Base-by-base conservation (phyloP, 2,113 vertebrate species). In the Oreochromis tanganicae region DNA sequence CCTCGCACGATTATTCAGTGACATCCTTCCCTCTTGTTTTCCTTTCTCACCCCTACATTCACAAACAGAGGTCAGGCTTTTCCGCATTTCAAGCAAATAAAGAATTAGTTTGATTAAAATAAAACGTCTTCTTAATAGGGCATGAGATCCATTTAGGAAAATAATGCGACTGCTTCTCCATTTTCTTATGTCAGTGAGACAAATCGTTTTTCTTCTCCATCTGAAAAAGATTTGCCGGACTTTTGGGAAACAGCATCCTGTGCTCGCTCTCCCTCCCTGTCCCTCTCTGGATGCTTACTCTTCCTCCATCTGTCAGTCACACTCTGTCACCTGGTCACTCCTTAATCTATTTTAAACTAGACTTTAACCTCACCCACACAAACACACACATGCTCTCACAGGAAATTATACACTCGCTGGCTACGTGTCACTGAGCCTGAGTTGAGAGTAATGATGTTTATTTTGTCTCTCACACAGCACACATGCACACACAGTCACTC, bases 391-490 rank as follows among this genome's bases (percentile, higher is more conserved):
- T 4, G 41, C 68, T 73, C 41, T 48, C 68, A 48, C 41, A 29
- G 68, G 41, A 48, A 75, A 75, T 48, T 29, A 75, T 75, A 48
- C 21, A 48, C 68, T 75, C 14, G 9, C 24, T 75, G 41, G 41
- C 43, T 63, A 9, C n/a, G 19, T 80, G 79, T 81, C 85, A 85
- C 19, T 14, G 85, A 81, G 54, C 59, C 29, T 17, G 24, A 71
- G 50, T 63, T 14, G 12, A n/a, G 79, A 90, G 79, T 46, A 79
- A 88, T 85, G 75, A 50, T 88, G 85, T 85, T 89, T 85, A 85
- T 78, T 61, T 36, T 57, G 68, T 85, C 14, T 48, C 5, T 48
- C 41, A 17, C 24, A 46, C 41, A 48, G 21, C 41, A 29, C 68
- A 11, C 43, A 27, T 3, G 21, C 27, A 10, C 66, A 71, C 4